Conservation (phyloP, 2,888 invertebrate species). For the Eristalis arbustorum region DNA sequence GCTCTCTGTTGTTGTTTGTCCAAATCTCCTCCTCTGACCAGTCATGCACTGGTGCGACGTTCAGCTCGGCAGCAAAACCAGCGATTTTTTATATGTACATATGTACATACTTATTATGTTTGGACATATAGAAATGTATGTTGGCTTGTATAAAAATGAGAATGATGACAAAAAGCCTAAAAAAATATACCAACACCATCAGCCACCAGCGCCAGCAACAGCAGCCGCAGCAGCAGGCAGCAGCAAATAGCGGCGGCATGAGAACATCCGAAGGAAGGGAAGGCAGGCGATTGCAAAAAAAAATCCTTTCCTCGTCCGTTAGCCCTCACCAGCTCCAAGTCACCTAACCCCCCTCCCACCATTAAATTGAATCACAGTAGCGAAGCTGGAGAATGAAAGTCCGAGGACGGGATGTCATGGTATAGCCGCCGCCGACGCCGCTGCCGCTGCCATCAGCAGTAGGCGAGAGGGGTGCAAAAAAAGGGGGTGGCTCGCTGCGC, state of each 20-base stretch:
- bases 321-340: conserved; percentile 55
- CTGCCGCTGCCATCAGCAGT: conserved; percentile 21
- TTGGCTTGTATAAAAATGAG: conserved; percentile 48
- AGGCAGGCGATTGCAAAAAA: conserved; percentile 29
- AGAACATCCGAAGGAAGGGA: conserved; percentile 19
- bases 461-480: conserved; percentile 20
- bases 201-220: conserved; percentile 66
- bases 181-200: conserved; percentile 38
- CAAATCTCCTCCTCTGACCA: conserved; percentile 53
- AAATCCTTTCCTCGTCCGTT: conserved; percentile 59
- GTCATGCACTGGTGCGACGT: conserved; percentile 30
- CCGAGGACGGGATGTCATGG: conserved; percentile 59
- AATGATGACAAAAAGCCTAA: conserved; percentile 69
- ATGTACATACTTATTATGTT: conserved; percentile 4
- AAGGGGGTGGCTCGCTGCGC: conserved; percentile 41
- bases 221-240: conserved; percentile 66
- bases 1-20: conserved; percentile 50
- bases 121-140: background rate
- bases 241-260: conserved; percentile 34
- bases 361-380: conserved; percentile 68
- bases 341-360: conserved; percentile 55
- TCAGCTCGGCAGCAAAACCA: conserved; percentile 32
- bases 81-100: conserved; percentile 34
- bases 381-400: conserved; percentile 65
- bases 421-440: background rate